Base-by-base conservation (phyloP, 2,888 invertebrate species). In the Caenorhabditis angaria region DNA sequence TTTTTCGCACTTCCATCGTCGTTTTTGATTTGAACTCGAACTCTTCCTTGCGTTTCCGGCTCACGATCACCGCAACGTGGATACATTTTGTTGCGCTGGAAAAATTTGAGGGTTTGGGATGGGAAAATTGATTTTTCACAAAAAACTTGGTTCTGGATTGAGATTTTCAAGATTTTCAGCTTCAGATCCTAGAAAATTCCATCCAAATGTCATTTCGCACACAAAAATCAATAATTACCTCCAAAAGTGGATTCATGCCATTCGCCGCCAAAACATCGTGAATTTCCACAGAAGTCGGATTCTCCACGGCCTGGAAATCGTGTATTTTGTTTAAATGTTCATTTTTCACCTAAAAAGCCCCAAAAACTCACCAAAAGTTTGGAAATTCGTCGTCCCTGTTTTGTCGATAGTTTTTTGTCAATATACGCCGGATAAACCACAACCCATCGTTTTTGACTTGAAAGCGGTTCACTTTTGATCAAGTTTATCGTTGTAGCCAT, bases 401-500 rank as follows among this genome's bases (percentile, higher is more conserved):
- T 93, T 20, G 93, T 88, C 0, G 94, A 93, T 88, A 94, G 95
- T 87, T 94, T 95, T 83, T 92, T 94, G 88, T 99, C 97, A 59
- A 99, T 90, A 85, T 97, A 99, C 0, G 94, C 93, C 65, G 99
- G 99, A 88, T 99, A 99, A 73, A 99, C 92, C 88, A 95, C 95
- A 66, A 97, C 91, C 97, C 97, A 99, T 65, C 89, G 71, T 50
- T 74, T 73, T 47, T 64, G 75, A 25, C 70, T 76, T 1, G 80
- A 80, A 29, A 70, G 69, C 3, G 80, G 65, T 47, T 70, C 65
- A 8, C 59, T 35, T 27, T 63, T 48, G 6, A 65, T 61, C 6
- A 35, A 50, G 53, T 50, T 66, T 1, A 55, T 22, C 41, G 28
- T n/a, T 5, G 32, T 61, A 14, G 61, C 22, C 70, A 67, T 72